phyloP scores from a whole-genome alignment of 1,140 invertebrate genomes.

The Thalassaphorura encarpata region DNA sequence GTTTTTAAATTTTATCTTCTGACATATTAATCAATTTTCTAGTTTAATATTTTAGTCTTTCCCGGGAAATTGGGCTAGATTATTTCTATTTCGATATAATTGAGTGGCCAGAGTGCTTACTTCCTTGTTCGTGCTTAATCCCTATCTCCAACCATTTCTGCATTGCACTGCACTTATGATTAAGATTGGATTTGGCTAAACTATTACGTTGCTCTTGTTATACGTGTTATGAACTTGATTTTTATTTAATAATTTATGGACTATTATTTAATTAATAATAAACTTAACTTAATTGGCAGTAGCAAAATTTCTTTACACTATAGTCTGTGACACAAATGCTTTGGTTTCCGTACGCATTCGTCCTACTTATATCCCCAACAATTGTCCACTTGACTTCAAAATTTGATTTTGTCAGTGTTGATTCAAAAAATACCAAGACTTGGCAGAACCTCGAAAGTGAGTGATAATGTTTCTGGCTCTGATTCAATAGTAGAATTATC shows the following conservation, averaged over 20 bases:
- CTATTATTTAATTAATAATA: not conserved
- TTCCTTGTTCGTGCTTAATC: not conserved
- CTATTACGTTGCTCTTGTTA: no score
- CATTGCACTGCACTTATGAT: no score
- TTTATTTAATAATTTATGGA: not conserved
- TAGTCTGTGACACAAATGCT: slow-evolving; percentile 64
- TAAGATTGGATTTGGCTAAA: no score
- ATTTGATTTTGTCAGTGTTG: slow-evolving; percentile 41
- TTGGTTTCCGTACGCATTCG: slow-evolving; percentile 72
- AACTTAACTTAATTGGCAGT: slow-evolving; percentile 24
- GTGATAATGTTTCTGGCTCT: not conserved
- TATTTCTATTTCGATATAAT: no score
- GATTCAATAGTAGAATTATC: slow-evolving; percentile 33
- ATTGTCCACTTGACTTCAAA: slow-evolving; percentile 27
- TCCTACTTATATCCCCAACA: slow-evolving; percentile 48
- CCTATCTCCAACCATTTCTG: no score
- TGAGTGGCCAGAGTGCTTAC: not conserved
- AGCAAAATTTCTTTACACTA: slow-evolving; percentile 48
- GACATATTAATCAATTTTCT: no score
- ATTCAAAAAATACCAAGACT: slow-evolving; percentile 64
- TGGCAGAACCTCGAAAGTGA: slow-evolving; percentile 46
- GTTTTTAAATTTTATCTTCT: no score
- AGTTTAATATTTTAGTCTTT: no score
- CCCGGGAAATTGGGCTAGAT: no score
- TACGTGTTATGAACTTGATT: not conserved